These are phyloP conservation scores for Phoenicopterus ruber DNA, from an alignment of 2,113 vertebrate genomes.

Conservation along the genomic window DNA sequence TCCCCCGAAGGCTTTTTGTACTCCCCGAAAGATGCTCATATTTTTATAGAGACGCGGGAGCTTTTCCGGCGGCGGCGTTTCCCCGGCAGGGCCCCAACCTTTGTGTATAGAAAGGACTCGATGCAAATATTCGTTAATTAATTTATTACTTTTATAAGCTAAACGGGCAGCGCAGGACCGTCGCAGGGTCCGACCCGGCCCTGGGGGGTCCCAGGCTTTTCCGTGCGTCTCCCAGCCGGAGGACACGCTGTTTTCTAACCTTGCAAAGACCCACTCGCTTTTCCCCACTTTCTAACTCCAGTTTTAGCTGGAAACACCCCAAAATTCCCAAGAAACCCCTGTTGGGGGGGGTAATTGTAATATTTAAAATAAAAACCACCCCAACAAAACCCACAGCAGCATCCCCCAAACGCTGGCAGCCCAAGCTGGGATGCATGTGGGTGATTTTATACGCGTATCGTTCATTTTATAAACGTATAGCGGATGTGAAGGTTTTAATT, in stretches of 20 bases:
- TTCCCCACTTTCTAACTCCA: neutral
- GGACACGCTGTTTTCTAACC: neutral
- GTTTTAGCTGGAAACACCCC: neutral
- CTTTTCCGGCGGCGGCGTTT: neutral
- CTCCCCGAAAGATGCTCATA: slow-evolving; percentile 1
- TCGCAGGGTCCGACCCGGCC: neutral
- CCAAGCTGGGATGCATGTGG: neutral
- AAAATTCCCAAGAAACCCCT: neutral
- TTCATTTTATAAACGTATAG: neutral
- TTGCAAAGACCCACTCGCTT: neutral
- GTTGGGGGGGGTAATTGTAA: accelerated
- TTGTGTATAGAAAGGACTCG: slow-evolving; percentile 71
- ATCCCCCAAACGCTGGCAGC: neutral
- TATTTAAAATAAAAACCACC: neutral
- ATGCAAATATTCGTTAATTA: slow-evolving; percentile 58
- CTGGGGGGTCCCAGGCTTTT: neutral
- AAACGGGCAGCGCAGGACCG: neutral
- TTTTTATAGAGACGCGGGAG: slow-evolving; percentile 30
- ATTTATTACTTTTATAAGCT: slow-evolving; percentile 86
- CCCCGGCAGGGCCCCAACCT: neutral
- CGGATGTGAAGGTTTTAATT: neutral
- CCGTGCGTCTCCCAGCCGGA: neutral
- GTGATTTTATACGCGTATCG: neutral
- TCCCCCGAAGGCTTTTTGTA: neutral
- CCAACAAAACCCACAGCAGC: neutral